Evolutionary conservation across 1,140 invertebrate genomes (phyloP).

Genomic region (Cotesia vestalis): DNA sequence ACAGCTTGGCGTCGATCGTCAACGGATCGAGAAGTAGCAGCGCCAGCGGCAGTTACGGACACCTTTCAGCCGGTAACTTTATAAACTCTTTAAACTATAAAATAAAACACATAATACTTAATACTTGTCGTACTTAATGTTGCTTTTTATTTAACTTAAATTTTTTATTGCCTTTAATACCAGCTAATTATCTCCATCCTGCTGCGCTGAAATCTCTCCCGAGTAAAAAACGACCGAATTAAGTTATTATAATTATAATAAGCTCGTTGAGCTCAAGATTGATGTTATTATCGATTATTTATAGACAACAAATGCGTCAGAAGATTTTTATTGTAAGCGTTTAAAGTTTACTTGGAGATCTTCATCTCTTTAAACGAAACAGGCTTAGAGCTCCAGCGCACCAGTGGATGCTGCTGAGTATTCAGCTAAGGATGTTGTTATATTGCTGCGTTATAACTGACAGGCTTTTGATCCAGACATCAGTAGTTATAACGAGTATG

Average conservation of each 20-base stretch:
- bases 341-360: background rate
- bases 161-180: conserved; percentile 8
- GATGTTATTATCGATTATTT: no score
- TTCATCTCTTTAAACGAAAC: background rate
- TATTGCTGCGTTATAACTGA: background rate
- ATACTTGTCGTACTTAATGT: no score
- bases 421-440: background rate
- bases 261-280: background rate
- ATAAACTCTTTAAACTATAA: no score
- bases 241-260: conserved; percentile 46
- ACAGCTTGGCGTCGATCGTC: conserved; percentile 89
- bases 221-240: conserved; percentile 47
- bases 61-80: conserved; percentile 83
- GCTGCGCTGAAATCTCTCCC: background rate
- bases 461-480: conserved; percentile 9
- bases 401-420: no score
- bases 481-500: conserved; percentile 21
- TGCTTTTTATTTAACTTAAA: no score
- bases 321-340: background rate
- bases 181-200: conserved; percentile 22
- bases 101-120: no score
- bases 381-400: background rate
- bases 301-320: no score
- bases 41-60: conserved; percentile 91
- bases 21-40: conserved; percentile 87